These are phyloP conservation scores for Harpegnathos saltator DNA, from an alignment of 1,140 invertebrate genomes.

Conservation along the genomic window DNA sequence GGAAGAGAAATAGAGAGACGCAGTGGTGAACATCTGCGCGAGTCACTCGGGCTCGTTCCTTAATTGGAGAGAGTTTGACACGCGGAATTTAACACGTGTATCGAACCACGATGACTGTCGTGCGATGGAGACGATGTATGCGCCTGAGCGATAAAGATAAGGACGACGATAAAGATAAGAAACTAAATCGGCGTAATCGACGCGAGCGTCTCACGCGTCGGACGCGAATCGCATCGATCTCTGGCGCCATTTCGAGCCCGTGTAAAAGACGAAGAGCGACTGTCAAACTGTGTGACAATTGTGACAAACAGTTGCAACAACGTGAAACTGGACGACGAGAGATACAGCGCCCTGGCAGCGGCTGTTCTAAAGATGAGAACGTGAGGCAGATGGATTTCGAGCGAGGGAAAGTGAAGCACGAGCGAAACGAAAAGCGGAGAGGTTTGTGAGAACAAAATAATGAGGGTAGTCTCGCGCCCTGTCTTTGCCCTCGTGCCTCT, in stretches of 20 bases:
- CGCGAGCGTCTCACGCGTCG: not conserved
- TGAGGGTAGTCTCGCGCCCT: conserved; percentile 13
- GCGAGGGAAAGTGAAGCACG: not conserved
- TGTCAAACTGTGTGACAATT: conserved; percentile 9
- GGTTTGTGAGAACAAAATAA: conserved; percentile 39
- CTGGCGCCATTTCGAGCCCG: not conserved
- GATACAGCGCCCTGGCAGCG: conserved; percentile 2
- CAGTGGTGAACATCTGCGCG: not conserved
- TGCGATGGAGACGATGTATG: not conserved
- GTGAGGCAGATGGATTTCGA: conserved; percentile 8
- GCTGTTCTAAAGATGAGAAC: not conserved
- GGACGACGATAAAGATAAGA: not conserved
- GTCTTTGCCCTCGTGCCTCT: conserved; percentile 41
- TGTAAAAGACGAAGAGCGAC: not conserved
- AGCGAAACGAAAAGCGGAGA: not conserved
- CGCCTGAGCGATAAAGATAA: not conserved
- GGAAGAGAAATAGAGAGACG: not conserved
- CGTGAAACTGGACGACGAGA: conserved; percentile 17
- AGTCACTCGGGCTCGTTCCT: not conserved
- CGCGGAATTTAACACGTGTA: not conserved
- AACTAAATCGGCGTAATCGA: not conserved
- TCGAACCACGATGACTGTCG: too few relatives aligned
- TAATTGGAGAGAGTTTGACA: not conserved
- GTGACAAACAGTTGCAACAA: too few relatives aligned
- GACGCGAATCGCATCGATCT: not conserved